Percentiles rank a stretch among this genome's conserved stretches.
Evolutionary conservation across 2,797 vertebrate species (phyloP).

Genomic region (Neopelma chrysocephalum): DNA sequence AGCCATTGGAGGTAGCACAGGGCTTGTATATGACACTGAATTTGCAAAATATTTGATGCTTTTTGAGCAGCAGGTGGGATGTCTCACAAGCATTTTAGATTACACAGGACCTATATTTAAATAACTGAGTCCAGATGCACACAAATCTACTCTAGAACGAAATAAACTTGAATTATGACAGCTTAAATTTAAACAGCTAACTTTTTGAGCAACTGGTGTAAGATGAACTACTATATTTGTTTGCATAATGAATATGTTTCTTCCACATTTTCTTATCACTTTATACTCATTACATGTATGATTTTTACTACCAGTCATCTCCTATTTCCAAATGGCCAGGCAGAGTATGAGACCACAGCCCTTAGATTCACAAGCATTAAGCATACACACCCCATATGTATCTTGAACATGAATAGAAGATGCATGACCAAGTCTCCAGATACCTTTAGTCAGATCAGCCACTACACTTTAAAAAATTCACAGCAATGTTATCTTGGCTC

Average conservation of each 20-base stretch:
- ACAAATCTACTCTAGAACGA: neutral
- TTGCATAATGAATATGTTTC: neutral
- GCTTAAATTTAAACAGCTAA: neutral
- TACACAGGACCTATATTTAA: neutral
- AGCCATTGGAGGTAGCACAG: neutral
- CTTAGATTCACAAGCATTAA: neutral
- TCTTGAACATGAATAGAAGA: neutral
- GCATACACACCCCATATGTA: neutral
- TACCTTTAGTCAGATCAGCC: neutral
- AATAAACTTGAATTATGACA: neutral
- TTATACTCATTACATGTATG: neutral
- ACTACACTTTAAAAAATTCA: neutral
- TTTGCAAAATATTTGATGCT: neutral
- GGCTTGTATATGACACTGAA: neutral
- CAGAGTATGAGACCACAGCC: neutral
- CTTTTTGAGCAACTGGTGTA: neutral
- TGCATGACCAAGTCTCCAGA: neutral
- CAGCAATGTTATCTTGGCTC: neutral
- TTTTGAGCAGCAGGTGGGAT: neutral
- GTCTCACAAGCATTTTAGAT: conserved; percentile 11
- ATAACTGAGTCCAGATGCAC: neutral
- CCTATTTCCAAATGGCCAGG: neutral
- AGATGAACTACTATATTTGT: neutral
- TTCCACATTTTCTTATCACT: neutral
- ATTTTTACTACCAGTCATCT: neutral